Base-by-base conservation (phyloP, 2,797 vertebrate species). In the Strix occidentalis region DNA sequence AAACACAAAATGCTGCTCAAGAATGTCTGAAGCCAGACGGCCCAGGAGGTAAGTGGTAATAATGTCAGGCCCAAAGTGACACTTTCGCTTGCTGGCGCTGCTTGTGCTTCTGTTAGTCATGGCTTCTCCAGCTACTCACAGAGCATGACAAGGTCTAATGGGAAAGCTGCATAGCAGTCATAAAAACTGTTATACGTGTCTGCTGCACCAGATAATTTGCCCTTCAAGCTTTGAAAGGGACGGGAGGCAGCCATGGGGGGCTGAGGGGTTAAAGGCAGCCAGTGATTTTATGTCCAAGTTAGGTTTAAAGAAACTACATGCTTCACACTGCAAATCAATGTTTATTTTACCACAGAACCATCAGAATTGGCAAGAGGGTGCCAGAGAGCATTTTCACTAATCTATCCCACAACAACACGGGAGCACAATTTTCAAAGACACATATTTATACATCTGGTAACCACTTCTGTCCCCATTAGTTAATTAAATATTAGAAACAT, bases 281-380 rank as follows among this genome's bases (percentile, higher is more conserved):
- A 45, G 95, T 92, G 90, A 75, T 68, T 93, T 78, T 82, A 86
- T 43, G 70, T 93, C 94, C 19, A 71, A 78, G 23, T 95, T 91
- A 90, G 58, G 83, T 86, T 85, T 85, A 92, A 97, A 66, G 7
- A 90, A 93, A 89, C 10, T 3, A 84, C 92, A 90, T 81, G n/a
- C 82, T 83, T 96, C 89, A 89, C 77, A 72, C 86, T 85, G 91
- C 87, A 96, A 97, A 84, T 65, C 89, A 91, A 51, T 24, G 45
- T 97, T 97, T 96, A 95, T 96, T 97, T 90, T 91, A 82, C 88
- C 87, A 95, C 60, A 63, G 80, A 76, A 93, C 77, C 87, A 77
- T 60, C 81, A 89, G 63, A 95, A 95, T 60, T 8, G 9, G 83
- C 78, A 75, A 71, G 0, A 84, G 48, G 60, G 53, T 21, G 57